Evolutionary conservation across 2,113 vertebrate species (phyloP).

Genomic region (Caracal caracal): DNA sequence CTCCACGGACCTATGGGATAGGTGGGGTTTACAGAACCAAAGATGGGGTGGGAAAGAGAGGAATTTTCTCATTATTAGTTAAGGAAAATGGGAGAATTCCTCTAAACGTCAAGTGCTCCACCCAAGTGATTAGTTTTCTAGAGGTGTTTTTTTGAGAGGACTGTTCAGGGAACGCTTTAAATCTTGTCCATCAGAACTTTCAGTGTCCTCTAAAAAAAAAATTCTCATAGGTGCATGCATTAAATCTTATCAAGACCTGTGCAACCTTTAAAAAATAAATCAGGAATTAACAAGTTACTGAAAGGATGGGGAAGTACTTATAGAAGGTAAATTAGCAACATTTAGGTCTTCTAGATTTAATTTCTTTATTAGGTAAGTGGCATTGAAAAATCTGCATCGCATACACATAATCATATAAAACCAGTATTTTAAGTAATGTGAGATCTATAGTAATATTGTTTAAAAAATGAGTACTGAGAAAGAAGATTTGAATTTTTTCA

Average conservation of each 20-base stretch:
- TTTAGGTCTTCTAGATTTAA: not conserved
- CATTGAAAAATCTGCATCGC: not conserved
- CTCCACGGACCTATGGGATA: slow-evolving; percentile 67
- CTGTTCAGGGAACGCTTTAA: not conserved
- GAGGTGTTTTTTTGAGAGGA: not conserved
- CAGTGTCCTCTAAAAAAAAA: slow-evolving; percentile 32
- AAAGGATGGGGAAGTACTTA: not conserved
- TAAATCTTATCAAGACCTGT: slow-evolving; percentile 61
- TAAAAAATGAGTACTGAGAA: not conserved
- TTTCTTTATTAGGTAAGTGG: not conserved
- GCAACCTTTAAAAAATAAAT: slow-evolving; percentile 67
- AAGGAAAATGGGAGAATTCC: not conserved
- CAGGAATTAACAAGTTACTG: slow-evolving; percentile 52
- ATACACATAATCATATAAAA: not conserved
- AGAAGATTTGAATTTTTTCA: not conserved
- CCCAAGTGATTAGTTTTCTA: not conserved
- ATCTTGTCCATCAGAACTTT: not conserved
- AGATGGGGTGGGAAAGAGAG: not conserved
- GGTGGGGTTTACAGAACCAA: slow-evolving; percentile 69
- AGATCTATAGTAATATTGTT: not conserved
- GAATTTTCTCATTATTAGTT: not conserved
- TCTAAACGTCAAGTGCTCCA: not conserved
- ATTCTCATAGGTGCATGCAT: not conserved
- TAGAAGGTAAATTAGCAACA: slow-evolving; percentile 17
- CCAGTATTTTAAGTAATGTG: not conserved